These are phyloP conservation scores for Mystacides longicornis DNA, from an alignment of 2,888 invertebrate genomes.

Conservation along the genomic window DNA sequence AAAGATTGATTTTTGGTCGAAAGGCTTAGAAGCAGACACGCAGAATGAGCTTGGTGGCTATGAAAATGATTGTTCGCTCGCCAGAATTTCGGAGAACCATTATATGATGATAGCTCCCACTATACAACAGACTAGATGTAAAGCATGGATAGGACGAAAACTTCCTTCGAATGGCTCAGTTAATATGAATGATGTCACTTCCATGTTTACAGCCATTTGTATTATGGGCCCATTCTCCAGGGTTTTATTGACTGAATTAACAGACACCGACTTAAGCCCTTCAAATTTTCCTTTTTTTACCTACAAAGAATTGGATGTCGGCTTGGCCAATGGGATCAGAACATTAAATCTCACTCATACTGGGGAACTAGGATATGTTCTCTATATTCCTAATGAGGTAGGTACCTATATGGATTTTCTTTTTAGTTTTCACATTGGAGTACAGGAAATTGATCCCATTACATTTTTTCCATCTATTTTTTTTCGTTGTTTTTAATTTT, in stretches of 20 bases:
- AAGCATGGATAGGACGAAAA: slow-evolving; percentile 82
- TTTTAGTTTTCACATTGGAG: too few relatives aligned
- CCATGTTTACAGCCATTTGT: slow-evolving; percentile 93
- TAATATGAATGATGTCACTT: slow-evolving; percentile 84
- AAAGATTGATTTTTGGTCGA: slow-evolving; percentile 91
- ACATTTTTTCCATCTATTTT: too few relatives aligned
- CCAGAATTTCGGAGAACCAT: slow-evolving; percentile 77
- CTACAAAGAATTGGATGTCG: slow-evolving; percentile 80
- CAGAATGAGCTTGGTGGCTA: slow-evolving; percentile 92
- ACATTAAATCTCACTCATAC: slow-evolving; percentile 96
- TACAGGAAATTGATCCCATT: too few relatives aligned
- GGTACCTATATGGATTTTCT: too few relatives aligned
- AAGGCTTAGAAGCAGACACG: slow-evolving; percentile 91
- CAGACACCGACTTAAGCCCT: slow-evolving; percentile 80
- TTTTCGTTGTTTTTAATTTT: too few relatives aligned
- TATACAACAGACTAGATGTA: slow-evolving; percentile 91
- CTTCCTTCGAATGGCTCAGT: slow-evolving; percentile 72
- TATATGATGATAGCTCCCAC: slow-evolving; percentile 98
- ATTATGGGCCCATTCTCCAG: slow-evolving; percentile 91
- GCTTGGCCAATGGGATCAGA: slow-evolving; percentile 86
- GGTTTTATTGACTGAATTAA: slow-evolving; percentile 80
- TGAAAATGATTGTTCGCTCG: slow-evolving; percentile 96
- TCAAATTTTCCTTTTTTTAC: slow-evolving; percentile 92
- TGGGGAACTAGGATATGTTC: slow-evolving; percentile 95
- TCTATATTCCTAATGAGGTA: slow-evolving; percentile 98